Evolutionary conservation across 2,888 invertebrate genomes (phyloP).

Genomic region (Frankliniella fusca): DNA sequence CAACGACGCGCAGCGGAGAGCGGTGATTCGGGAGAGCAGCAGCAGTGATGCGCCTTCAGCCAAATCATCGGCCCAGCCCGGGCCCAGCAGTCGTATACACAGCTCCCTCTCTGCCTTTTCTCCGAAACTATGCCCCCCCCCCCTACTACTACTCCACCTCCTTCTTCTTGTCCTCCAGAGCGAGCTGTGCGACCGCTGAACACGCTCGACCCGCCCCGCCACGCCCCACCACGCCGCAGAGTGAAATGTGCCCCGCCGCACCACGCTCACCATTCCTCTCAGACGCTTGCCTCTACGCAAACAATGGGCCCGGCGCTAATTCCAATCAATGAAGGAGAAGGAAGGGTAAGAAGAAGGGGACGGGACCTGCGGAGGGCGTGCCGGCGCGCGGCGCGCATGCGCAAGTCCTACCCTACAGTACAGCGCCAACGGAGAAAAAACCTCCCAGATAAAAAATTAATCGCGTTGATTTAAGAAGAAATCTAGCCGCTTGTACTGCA

Average conservation of each 20-base stretch:
- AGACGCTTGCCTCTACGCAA: constrained; percentile 22
- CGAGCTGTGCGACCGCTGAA: background rate
- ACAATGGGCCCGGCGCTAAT: constrained; percentile 12
- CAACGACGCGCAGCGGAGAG: too few relatives aligned
- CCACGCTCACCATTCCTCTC: background rate
- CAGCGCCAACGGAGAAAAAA: too few relatives aligned
- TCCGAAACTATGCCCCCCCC: too few relatives aligned
- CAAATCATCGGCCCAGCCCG: too few relatives aligned
- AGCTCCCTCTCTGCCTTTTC: too few relatives aligned
- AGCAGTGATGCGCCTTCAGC: too few relatives aligned
- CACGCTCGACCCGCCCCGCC: background rate
- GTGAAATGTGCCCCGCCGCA: background rate
- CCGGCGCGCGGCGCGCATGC: too few relatives aligned
- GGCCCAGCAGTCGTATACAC: too few relatives aligned
- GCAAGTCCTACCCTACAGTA: too few relatives aligned
- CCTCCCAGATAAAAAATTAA: background rate
- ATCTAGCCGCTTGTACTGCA: background rate
- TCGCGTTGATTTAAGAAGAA: background rate
- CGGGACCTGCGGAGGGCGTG: background rate
- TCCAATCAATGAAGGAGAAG: constrained; percentile 15
- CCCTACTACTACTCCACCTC: background rate
- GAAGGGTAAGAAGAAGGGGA: background rate
- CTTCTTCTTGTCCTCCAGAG: background rate
- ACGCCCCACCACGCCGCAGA: too few relatives aligned
- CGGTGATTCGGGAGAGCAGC: too few relatives aligned